Base-by-base conservation (phyloP, 2,888 invertebrate genomes). In the Platypus cylindrus region DNA sequence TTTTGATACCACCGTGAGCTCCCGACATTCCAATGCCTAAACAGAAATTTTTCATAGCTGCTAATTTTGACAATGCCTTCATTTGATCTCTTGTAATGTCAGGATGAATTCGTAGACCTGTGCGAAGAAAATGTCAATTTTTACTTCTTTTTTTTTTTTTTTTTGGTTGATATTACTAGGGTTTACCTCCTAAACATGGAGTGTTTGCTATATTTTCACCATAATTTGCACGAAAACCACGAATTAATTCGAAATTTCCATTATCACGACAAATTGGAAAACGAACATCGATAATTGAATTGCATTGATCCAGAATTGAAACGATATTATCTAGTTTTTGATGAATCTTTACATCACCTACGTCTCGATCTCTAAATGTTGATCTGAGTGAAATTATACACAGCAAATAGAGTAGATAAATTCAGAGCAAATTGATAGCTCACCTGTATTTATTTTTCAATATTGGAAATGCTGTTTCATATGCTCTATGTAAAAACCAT, bases 401-500 rank as follows among this genome's bases (percentile, higher is more conserved):
- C n/a, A n/a, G n/a, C n/a, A n/a, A n/a, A n/a, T n/a, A n/a, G n/a
- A n/a, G n/a, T n/a, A n/a, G n/a, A n/a, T n/a, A n/a, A n/a, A n/a
- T n/a, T n/a, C n/a, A n/a, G n/a, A n/a, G n/a, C n/a, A n/a, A n/a
- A n/a, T n/a, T n/a, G n/a, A 31, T n/a, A 24, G 3, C 16, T 34
- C 32, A 35, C 44, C 41, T 41, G 24, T 22, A 57, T 32, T 46
- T 39, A 3, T 51, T 35, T 9, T 56, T 51, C 17, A 62, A 45
- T 22, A 48, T 48, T 1, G 51, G 44, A 45, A 56, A 59, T 13
- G 51, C 36, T 2, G 51, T 38, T 39, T 58, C 54, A 36, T 56
- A 56, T 5, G 58, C 52, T 32, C 47, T 44, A 39, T 60, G 58
- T 3, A 58, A 38, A 42, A 50, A 61, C 54, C 60, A 62, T 32